Conservation (phyloP, 2,113 vertebrate species). For the Engraulis encrasicolus region DNA sequence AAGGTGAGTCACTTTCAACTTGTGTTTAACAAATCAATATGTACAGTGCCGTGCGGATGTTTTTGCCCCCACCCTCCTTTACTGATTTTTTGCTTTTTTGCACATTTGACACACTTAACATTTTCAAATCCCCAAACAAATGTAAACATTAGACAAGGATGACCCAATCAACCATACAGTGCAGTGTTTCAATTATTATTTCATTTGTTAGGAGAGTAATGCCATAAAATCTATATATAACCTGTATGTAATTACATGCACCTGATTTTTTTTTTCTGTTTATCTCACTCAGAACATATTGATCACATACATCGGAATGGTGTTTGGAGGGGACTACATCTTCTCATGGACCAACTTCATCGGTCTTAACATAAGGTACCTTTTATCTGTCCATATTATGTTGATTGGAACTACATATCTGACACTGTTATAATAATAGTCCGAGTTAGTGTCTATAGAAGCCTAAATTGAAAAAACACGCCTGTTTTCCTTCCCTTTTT, state of each 20-base stretch:
- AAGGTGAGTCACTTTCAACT: slow-evolving; percentile 78
- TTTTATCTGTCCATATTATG: background rate
- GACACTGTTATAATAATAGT: background rate
- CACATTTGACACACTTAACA: no score
- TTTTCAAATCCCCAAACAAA: no score
- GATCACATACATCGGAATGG: slow-evolving; percentile 96
- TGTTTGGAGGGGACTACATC: slow-evolving; percentile 97
- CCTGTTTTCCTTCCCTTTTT: no score
- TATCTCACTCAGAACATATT: slow-evolving; percentile 86
- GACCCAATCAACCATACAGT: no score
- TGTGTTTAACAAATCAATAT: background rate
- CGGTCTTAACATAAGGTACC: slow-evolving; percentile 95
- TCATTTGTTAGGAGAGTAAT: no score
- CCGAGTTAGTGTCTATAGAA: background rate
- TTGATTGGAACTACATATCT: background rate
- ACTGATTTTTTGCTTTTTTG: background rate
- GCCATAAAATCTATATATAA: no score
- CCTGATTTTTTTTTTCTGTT: background rate
- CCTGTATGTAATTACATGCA: no score
- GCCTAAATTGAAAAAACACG: no score
- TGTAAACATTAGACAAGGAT: no score
- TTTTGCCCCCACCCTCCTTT: no score
- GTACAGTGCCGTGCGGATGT: no score
- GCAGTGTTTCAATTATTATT: no score
- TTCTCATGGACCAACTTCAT: slow-evolving; percentile 97